These are phyloP conservation scores for Gallinago paraguaiae DNA, from an alignment of 2,113 vertebrate genomes.

Conservation along the genomic window DNA sequence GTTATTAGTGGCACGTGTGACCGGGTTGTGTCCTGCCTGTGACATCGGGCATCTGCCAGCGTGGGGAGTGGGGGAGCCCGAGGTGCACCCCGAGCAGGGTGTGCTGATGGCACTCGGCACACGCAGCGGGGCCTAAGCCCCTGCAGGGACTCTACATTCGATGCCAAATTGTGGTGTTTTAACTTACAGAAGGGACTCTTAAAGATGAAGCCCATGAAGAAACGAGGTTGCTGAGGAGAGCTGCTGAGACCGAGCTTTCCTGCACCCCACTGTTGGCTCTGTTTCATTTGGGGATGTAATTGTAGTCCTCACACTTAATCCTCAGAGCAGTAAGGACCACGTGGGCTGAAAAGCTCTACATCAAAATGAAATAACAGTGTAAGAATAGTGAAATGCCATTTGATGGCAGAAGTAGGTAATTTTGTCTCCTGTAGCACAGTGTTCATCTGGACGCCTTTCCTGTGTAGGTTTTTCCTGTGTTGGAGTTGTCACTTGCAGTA, in stretches of 20 bases:
- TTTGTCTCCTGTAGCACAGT: background rate
- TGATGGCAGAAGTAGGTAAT: background rate
- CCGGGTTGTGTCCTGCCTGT: background rate
- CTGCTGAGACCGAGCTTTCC: background rate
- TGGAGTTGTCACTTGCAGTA: background rate
- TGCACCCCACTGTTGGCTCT: background rate
- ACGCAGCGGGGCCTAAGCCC: background rate
- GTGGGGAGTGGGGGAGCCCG: rapidly evolving
- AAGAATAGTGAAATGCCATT: background rate
- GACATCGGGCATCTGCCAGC: background rate
- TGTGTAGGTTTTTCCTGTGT: background rate
- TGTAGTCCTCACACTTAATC: background rate
- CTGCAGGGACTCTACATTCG: background rate
- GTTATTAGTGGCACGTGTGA: background rate
- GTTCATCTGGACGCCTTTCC: background rate
- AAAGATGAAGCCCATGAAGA: background rate
- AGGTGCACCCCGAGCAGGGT: background rate
- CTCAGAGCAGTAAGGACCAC: background rate
- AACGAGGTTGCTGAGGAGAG: background rate
- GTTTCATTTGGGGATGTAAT: background rate
- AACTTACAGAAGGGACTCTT: background rate
- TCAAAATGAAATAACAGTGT: background rate
- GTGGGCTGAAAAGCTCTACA: background rate
- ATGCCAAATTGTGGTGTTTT: background rate
- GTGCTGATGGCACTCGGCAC: too few species aligned